phyloP scores from a whole-genome alignment of 2,888 invertebrate species.

The Leucophenga montana region DNA sequence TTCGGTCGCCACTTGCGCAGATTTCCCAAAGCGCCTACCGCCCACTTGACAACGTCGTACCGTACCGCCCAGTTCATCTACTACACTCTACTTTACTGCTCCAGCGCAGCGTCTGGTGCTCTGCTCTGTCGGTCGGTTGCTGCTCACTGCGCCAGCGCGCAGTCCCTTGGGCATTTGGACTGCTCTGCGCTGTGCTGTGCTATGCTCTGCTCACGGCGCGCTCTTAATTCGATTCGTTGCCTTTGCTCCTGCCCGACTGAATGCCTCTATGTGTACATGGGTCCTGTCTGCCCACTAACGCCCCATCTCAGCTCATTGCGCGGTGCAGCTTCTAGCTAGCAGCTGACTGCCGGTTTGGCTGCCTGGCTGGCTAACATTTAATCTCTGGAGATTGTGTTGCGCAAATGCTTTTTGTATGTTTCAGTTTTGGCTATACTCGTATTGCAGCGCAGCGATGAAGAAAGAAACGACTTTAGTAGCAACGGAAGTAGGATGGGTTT shows the following conservation, averaged over 20 bases:
- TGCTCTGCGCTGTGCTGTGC: conserved; percentile 27
- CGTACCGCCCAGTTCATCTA: conserved; percentile 29
- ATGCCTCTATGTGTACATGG: background rate
- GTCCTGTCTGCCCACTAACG: background rate
- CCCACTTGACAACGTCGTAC: conserved; percentile 25
- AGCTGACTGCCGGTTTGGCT: conserved; percentile 19
- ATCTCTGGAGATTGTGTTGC: conserved; percentile 55
- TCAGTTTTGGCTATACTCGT: conserved; percentile 64
- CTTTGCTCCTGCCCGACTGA: conserved; percentile 48
- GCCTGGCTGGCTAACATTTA: conserved; percentile 44
- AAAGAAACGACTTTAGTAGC: conserved; percentile 23
- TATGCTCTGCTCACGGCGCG: conserved; percentile 45
- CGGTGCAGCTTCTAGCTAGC: background rate
- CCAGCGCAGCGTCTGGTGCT: conserved; percentile 27
- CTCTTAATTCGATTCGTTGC: conserved; percentile 73
- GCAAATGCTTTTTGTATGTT: conserved; percentile 66
- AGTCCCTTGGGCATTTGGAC: conserved; percentile 52
- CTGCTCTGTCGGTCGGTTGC: conserved; percentile 33
- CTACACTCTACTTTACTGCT: background rate
- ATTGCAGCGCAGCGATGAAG: conserved; percentile 60
- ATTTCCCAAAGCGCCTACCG: conserved; percentile 61
- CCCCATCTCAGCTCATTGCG: background rate
- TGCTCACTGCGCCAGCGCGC: conserved; percentile 51
- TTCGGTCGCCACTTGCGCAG: conserved; percentile 52
- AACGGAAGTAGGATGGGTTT: too few species aligned